phyloP scores from a whole-genome alignment of 2,797 vertebrate species.

The Chloroceryle inda region DNA sequence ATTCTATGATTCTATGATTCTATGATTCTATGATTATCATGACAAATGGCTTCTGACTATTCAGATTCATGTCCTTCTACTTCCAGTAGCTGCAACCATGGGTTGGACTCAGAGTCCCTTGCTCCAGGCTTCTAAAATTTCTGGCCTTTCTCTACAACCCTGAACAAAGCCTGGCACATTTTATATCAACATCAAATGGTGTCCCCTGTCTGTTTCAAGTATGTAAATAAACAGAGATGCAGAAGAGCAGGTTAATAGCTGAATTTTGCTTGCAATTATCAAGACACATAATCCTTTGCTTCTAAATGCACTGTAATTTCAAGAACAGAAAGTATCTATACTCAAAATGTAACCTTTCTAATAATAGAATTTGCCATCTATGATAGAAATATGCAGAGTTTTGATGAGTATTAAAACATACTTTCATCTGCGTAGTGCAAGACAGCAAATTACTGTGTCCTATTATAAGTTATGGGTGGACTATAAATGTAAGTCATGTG shows the following conservation, averaged over 20 bases:
- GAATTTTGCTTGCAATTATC: neutral
- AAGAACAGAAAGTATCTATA: neutral
- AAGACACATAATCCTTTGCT: neutral
- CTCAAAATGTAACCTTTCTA: neutral
- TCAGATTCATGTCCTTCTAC: neutral
- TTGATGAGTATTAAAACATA: neutral
- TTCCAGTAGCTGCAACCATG: neutral
- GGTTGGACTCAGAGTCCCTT: neutral
- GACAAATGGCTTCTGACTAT: neutral
- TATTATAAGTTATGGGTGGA: neutral
- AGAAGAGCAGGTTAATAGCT: conserved; percentile 7
- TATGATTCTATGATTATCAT: too few relatives aligned
- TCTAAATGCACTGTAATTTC: conserved; percentile 22
- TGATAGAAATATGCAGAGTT: neutral
- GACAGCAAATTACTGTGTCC: neutral
- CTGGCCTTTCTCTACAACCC: neutral
- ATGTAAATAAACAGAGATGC: neutral
- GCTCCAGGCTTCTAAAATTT: neutral
- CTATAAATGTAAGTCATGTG: neutral
- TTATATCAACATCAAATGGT: neutral
- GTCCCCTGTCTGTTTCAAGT: neutral
- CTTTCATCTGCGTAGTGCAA: neutral
- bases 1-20: too few relatives aligned
- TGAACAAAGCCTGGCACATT: neutral
- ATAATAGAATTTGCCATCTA: neutral